These are phyloP conservation scores for Buceros bicornis DNA, from an alignment of 2,797 vertebrate genomes.

Conservation along the genomic window DNA sequence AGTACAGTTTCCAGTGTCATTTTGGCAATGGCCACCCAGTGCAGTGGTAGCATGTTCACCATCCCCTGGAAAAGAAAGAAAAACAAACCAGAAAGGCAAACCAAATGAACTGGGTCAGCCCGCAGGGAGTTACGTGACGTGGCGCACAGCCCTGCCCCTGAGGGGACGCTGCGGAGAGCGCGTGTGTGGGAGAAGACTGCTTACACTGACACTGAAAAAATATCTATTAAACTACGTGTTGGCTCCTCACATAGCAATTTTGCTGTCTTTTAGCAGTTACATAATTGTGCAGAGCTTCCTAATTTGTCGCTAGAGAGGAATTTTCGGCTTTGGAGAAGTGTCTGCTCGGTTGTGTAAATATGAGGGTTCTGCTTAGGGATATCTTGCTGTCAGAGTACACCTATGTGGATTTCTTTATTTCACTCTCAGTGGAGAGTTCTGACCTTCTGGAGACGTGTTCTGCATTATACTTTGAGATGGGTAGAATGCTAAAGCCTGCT, in stretches of 20 bases:
- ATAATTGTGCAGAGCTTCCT: background rate
- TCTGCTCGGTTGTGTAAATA: background rate
- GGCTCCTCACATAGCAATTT: background rate
- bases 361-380: background rate
- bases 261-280: background rate
- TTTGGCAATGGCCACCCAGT: background rate
- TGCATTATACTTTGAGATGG: background rate
- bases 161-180: accelerated
- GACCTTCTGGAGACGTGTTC: background rate
- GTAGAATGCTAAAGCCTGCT: background rate
- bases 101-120: accelerated
- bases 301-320: background rate
- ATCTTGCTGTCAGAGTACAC: background rate
- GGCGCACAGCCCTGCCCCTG: background rate
- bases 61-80: background rate
- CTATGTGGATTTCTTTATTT: background rate
- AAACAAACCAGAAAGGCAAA: background rate
- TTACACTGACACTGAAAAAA: background rate
- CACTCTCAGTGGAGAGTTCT: background rate
- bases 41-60: background rate
- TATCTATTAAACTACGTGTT: background rate
- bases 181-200: background rate
- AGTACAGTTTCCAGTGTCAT: background rate
- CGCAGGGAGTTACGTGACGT: accelerated
- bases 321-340: background rate